These are phyloP conservation scores for Magallana nippona DNA, from an alignment of 2,888 invertebrate genomes.

Conservation along the genomic window DNA sequence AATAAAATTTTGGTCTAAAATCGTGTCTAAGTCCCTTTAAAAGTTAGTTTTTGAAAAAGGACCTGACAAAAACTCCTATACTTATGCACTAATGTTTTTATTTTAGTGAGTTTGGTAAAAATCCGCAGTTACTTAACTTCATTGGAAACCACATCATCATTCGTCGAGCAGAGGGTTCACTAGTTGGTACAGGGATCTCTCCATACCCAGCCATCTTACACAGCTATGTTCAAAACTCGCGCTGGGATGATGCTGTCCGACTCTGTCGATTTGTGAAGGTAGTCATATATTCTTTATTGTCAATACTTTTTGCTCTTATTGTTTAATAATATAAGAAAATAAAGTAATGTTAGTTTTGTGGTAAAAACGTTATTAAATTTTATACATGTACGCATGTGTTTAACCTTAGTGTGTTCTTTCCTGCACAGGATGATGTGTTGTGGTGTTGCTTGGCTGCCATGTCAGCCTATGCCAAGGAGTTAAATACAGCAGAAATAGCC, in stretches of 20 bases:
- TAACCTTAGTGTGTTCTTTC: background rate
- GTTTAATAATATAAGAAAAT: no score
- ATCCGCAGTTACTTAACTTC: constrained; percentile 89
- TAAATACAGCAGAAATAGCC: constrained; percentile 95
- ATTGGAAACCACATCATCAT: constrained; percentile 91
- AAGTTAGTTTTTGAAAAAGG: no score
- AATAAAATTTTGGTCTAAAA: no score
- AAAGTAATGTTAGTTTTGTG: no score
- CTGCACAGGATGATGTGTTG: constrained; percentile 80
- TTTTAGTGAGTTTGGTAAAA: constrained; percentile 91
- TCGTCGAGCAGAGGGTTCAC: constrained; percentile 92
- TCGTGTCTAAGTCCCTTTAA: no score
- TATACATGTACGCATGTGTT: no score
- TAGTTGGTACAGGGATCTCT: constrained; percentile 87
- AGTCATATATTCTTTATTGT: constrained; percentile 48
- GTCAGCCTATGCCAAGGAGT: constrained; percentile 91
- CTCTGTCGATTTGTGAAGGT: constrained; percentile 87
- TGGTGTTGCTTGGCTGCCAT: constrained; percentile 97
- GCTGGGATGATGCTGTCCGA: constrained; percentile 87
- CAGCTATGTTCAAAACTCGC: constrained; percentile 86
- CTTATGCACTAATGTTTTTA: background rate
- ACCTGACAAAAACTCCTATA: no score
- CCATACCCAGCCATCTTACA: constrained; percentile 85
- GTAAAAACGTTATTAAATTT: no score
- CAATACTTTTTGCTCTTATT: no score